Evolutionary conservation across 2,113 vertebrate genomes (phyloP).

Genomic region (Mastomys natalensis): DNA sequence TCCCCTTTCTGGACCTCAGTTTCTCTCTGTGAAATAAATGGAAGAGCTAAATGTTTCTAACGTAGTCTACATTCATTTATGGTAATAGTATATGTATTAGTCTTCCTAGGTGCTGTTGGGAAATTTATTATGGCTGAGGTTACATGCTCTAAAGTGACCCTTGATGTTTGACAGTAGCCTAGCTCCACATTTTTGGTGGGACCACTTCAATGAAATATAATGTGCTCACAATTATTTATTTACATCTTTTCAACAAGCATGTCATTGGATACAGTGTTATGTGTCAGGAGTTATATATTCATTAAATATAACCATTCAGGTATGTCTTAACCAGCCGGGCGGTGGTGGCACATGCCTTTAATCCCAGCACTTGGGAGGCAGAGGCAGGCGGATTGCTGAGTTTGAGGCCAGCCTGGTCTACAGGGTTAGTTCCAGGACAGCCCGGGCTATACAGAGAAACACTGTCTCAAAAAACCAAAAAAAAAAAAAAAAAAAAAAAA

Average conservation of each 20-base stretch:
- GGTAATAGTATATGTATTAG: background rate
- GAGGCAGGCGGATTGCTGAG: no score
- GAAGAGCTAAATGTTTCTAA: constrained; percentile 38
- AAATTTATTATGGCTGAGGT: constrained; percentile 27
- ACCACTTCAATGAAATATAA: constrained; percentile 36
- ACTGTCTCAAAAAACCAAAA: no score
- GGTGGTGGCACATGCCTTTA: no score
- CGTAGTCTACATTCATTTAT: background rate
- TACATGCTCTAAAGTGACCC: constrained; percentile 39
- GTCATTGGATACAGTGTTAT: background rate
- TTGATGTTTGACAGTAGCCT: background rate
- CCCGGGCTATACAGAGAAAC: no score
- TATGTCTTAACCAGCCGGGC: no score
- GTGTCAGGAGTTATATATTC: background rate
- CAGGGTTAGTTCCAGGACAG: no score
- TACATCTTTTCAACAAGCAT: constrained; percentile 18
- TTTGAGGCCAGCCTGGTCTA: no score
- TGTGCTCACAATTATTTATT: background rate
- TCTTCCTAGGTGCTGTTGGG: constrained; percentile 16
- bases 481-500: no score
- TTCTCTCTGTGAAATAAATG: constrained; percentile 71
- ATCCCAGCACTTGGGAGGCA: no score
- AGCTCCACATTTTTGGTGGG: background rate
- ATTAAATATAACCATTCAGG: constrained; percentile 21
- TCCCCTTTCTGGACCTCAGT: constrained; percentile 64